phyloP scores from a whole-genome alignment of 2,113 vertebrate genomes.

The Sceloporus undulatus region DNA sequence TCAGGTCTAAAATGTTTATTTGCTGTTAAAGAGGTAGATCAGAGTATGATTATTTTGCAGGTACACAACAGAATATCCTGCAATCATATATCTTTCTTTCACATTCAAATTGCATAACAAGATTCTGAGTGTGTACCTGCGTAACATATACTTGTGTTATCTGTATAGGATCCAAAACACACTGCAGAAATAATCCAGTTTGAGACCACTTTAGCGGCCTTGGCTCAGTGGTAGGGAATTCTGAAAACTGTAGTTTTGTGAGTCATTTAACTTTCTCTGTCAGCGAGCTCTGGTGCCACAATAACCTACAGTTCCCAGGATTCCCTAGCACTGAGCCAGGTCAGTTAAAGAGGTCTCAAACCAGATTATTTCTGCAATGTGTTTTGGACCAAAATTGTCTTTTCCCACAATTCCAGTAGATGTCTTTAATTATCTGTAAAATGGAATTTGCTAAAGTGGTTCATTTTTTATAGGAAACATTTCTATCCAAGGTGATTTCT shows the following conservation, averaged over 20 bases:
- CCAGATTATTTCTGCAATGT: rapidly evolving
- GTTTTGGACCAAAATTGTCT: no score
- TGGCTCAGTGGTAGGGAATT: no score
- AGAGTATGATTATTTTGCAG: background rate
- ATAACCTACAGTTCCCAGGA: no score
- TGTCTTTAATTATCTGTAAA: background rate
- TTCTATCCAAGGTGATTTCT: background rate
- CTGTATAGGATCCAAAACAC: no score
- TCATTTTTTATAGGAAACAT: background rate
- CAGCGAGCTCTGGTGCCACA: no score
- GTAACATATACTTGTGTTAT: background rate
- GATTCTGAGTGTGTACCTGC: background rate
- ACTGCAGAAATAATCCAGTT: no score
- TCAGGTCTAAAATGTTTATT: background rate
- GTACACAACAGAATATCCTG: background rate
- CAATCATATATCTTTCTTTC: background rate
- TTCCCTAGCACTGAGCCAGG: no score
- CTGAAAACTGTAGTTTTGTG: no score
- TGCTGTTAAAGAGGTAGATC: background rate
- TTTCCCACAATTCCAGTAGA: background rate
- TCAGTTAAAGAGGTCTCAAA: no score
- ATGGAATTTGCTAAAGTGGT: background rate
- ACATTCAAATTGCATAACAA: background rate
- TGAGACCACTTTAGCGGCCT: no score
- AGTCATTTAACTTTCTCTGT: no score